Percentiles rank a stretch among this genome's conserved stretches.
Conservation (phyloP, 2,797 vertebrate genomes). For the Syngnathus acus region DNA sequence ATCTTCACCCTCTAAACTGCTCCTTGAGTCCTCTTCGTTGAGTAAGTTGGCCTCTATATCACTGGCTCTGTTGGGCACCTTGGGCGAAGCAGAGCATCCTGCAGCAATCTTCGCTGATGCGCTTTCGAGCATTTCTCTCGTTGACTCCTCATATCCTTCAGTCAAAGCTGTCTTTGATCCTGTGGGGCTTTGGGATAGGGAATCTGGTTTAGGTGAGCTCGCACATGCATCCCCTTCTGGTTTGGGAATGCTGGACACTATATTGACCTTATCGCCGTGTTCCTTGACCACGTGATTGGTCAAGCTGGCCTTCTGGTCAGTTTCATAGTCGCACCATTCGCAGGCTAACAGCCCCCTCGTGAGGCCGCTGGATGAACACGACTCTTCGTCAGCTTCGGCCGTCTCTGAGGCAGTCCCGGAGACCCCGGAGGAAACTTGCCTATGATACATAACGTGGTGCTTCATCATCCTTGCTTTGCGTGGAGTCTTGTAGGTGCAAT, state of each 20-base stretch:
- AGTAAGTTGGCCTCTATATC: slow-evolving; percentile 80
- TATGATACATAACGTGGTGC: slow-evolving; percentile 95
- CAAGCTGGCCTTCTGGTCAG: slow-evolving; percentile 86
- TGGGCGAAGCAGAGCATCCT: slow-evolving; percentile 81
- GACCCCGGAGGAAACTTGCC: slow-evolving; percentile 49
- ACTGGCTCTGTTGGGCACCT: slow-evolving; percentile 73
- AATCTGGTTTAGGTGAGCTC: slow-evolving; percentile 75
- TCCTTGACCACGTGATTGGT: slow-evolving; percentile 95
- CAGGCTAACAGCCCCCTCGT: slow-evolving; percentile 86
- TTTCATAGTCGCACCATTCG: slow-evolving; percentile 96
- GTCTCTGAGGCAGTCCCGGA: slow-evolving; percentile 65
- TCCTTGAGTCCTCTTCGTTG: slow-evolving; percentile 83
- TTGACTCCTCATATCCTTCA: slow-evolving; percentile 69
- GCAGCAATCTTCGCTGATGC: slow-evolving; percentile 76
- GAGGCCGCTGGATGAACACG: slow-evolving; percentile 66
- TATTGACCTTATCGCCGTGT: slow-evolving; percentile 93
- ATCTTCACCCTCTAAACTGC: slow-evolving; percentile 90
- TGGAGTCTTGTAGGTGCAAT: slow-evolving; percentile 94
- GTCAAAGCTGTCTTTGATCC: slow-evolving; percentile 72
- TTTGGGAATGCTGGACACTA: slow-evolving; percentile 78
- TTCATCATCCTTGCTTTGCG: slow-evolving; percentile 88
- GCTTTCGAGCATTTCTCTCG: slow-evolving; percentile 63
- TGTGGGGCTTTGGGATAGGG: slow-evolving; percentile 72
- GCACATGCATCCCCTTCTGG: slow-evolving; percentile 71
- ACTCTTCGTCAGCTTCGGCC: slow-evolving; percentile 65